Evolutionary conservation across 53 echinoderm and acorn worm species (phyloP).

Genomic region (Paracentrotus lividus): DNA sequence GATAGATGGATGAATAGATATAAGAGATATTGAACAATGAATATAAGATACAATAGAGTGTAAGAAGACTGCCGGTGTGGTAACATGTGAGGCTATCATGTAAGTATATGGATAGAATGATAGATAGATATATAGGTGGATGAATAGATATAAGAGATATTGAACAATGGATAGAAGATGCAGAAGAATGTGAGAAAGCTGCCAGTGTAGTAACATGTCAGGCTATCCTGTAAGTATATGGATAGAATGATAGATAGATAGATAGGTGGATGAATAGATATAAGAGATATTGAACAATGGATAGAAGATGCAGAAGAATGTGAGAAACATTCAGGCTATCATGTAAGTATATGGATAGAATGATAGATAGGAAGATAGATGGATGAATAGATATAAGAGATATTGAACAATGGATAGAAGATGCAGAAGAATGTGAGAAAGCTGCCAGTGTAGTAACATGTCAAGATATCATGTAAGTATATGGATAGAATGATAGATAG

Average conservation of each 20-base stretch:
- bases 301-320: conserved; percentile 80
- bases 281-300: not conserved
- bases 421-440: conserved; percentile 92
- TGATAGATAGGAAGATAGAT: not conserved
- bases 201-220: conserved; percentile 89
- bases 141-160: not conserved
- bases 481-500: not conserved
- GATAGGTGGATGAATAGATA: not conserved
- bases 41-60: conserved; percentile 79
- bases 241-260: not conserved
- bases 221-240: conserved; percentile 84
- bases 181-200: conserved; percentile 93
- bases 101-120: not conserved
- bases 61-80: conserved; percentile 45
- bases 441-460: conserved; percentile 88
- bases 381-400: not conserved
- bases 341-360: not conserved
- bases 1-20: not conserved
- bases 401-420: not conserved
- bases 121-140: not conserved
- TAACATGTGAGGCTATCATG: not conserved
- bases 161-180: not conserved
- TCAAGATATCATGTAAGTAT: conserved; percentile 90
- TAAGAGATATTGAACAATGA: not conserved
- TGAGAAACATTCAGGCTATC: conserved; percentile 50